These are phyloP conservation scores for Enteromius trimaculatus DNA, from an alignment of 2,797 vertebrate genomes.

Conservation along the genomic window DNA sequence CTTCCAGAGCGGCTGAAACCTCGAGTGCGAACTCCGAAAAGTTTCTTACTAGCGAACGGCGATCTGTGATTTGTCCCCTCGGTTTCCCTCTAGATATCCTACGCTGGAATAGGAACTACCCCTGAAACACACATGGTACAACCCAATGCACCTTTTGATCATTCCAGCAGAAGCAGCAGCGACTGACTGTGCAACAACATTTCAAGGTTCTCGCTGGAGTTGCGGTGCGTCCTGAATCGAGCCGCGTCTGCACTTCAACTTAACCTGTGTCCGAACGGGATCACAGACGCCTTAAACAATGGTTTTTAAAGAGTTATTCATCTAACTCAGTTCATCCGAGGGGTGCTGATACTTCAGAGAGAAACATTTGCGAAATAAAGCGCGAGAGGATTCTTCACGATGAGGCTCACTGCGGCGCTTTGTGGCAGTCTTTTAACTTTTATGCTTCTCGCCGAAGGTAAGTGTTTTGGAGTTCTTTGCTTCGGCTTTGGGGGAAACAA, in stretches of 20 bases:
- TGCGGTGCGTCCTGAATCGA: neutral
- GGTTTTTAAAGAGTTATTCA: constrained; percentile 68
- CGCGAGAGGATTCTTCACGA: constrained; percentile 68
- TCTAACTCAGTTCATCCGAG: constrained; percentile 44
- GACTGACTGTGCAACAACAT: constrained; percentile 27
- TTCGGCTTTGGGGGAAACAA: neutral
- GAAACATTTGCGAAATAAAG: constrained; percentile 54
- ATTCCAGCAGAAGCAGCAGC: constrained; percentile 55
- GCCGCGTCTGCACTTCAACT: neutral
- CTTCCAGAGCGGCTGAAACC: neutral
- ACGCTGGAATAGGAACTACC: constrained; percentile 26
- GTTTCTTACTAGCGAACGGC: neutral
- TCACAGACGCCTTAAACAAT: constrained; percentile 60
- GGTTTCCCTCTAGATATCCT: neutral
- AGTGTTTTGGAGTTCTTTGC: constrained; percentile 59
- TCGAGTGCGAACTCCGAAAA: neutral
- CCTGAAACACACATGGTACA: constrained; percentile 68
- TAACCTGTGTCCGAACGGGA: constrained; percentile 51
- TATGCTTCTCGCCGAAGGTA: constrained; percentile 74
- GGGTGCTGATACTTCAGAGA: constrained; percentile 58
- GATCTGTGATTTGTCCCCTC: neutral
- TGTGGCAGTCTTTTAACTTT: constrained; percentile 74
- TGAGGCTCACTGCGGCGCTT: constrained; percentile 72
- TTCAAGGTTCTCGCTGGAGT: constrained; percentile 25
- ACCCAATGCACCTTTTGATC: constrained; percentile 75